These are phyloP conservation scores for Atta colombica DNA, from an alignment of 1,140 invertebrate genomes.

Conservation along the genomic window DNA sequence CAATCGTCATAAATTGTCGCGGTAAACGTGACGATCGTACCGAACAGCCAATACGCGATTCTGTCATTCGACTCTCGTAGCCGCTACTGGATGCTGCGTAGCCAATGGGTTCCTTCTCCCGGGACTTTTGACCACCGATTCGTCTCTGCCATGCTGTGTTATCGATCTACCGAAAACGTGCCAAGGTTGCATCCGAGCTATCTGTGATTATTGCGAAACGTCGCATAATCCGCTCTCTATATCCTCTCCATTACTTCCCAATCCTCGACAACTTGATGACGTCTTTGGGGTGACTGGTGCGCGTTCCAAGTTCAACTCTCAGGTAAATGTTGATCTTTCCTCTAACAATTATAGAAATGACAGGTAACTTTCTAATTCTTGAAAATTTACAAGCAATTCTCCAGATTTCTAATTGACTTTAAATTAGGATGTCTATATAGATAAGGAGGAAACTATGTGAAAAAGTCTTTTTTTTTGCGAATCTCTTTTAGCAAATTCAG, in stretches of 20 bases:
- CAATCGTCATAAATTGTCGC: slow-evolving; percentile 81
- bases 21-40: slow-evolving; percentile 77
- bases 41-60: slow-evolving; percentile 74
- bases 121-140: slow-evolving; percentile 64
- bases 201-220: slow-evolving; percentile 47
- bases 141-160: slow-evolving; percentile 38
- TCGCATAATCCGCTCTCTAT: slow-evolving; percentile 10
- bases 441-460: neutral
- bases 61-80: slow-evolving; percentile 73
- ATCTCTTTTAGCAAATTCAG: neutral
- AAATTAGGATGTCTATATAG: neutral
- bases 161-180: slow-evolving; percentile 50
- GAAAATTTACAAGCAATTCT: neutral
- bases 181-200: slow-evolving; percentile 51
- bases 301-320: neutral
- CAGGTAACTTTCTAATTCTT: neutral
- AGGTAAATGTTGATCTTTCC: slow-evolving; percentile 1
- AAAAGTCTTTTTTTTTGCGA: neutral
- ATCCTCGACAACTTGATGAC: neutral
- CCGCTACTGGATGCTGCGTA: slow-evolving; percentile 39
- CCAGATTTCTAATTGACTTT: neutral
- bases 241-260: neutral
- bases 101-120: slow-evolving; percentile 11
- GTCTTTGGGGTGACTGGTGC: neutral
- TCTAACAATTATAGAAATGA: neutral